A percentile compares a stretch with the other conserved stretches of the same genome.
These are phyloP conservation scores for Thymelicus acteon DNA, from an alignment of 2,888 invertebrate genomes.

Conservation along the genomic window DNA sequence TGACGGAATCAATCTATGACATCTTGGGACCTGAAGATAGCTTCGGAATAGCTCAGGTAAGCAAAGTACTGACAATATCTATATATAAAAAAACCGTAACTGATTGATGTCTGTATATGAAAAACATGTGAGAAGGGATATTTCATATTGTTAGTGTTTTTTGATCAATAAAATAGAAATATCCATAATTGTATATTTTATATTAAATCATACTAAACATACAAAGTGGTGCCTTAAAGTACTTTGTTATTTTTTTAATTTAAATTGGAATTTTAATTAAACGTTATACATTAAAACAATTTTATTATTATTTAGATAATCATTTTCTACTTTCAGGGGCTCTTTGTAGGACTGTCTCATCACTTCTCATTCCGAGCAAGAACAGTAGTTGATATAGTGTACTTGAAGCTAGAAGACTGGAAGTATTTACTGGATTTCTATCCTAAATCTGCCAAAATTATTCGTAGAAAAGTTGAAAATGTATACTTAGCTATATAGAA, in stretches of 20 bases:
- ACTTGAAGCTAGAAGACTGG: constrained; percentile 79
- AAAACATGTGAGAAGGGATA: no score
- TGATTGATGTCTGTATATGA: no score
- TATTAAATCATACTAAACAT: no score
- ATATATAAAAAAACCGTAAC: no score
- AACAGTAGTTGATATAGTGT: constrained; percentile 80
- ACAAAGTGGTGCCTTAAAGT: no score
- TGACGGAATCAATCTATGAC: constrained; percentile 81
- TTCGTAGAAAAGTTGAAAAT: constrained; percentile 74
- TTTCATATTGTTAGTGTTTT: no score
- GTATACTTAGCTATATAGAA: constrained; percentile 71
- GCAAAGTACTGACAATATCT: background rate
- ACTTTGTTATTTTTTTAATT: constrained; percentile 10
- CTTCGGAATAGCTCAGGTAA: constrained; percentile 82
- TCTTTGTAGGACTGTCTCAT: constrained; percentile 80
- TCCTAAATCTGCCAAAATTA: constrained; percentile 71
- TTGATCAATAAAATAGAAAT: no score
- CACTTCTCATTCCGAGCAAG: constrained; percentile 83
- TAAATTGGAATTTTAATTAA: no score
- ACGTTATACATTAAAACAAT: no score
- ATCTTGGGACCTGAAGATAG: constrained; percentile 80
- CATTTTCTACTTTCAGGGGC: constrained; percentile 65
- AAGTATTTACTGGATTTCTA: constrained; percentile 78
- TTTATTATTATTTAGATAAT: no score
- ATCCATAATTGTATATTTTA: no score